Base-by-base conservation (phyloP, 2,797 vertebrate genomes). In the Paedocypris micromegethes region DNA sequence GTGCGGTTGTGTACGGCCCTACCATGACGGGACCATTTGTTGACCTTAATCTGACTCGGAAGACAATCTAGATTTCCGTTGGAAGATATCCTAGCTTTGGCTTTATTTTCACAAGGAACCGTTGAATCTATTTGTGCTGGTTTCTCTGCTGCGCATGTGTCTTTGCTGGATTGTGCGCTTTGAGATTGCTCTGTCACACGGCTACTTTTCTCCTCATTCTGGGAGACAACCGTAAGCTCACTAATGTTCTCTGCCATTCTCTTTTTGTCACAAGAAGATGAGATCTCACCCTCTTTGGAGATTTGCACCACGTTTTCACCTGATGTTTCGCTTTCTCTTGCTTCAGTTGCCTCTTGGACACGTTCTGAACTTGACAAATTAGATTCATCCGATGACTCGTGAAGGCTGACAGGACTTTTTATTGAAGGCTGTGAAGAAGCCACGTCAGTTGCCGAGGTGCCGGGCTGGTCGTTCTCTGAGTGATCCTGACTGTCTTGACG, bases 1-100 rank as follows among this genome's bases (percentile, higher is more conserved):
- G 82, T 81, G 37, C 78, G 78, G 69, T 83, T 84, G 0, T 77
- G 77, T 60, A 84, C 84, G 2, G 81, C 77, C 63, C 82, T 84
- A 54, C 80, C 79, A n/a, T 83, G 85, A 5, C 71, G 79, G 9
- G 85, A 82, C 83, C 80, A 85, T 23, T 70, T 68, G 2, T 83
- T 83, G 3, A 81, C 80, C 75, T 83, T 86, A 44, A 81, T 81
- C 64, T 83, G 84, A 61, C 71, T 75, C 40, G 83, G 75, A 54
- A 80, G 73, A 7, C 47, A 57, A 5, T 84, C 78, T 0, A 76
- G 66, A 46, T 57, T 79, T 69, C 71, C 49, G 2, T 37, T 68
- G 42, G 58, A 58, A 44, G 70, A 66, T n/a, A 6, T 77, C 61
- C 49, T 74, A 47, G 63, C 63, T 64, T 63, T 79, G 57, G 62